Evolutionary conservation across 2,113 vertebrate genomes (phyloP).

Genomic region (Pipa parva): DNA sequence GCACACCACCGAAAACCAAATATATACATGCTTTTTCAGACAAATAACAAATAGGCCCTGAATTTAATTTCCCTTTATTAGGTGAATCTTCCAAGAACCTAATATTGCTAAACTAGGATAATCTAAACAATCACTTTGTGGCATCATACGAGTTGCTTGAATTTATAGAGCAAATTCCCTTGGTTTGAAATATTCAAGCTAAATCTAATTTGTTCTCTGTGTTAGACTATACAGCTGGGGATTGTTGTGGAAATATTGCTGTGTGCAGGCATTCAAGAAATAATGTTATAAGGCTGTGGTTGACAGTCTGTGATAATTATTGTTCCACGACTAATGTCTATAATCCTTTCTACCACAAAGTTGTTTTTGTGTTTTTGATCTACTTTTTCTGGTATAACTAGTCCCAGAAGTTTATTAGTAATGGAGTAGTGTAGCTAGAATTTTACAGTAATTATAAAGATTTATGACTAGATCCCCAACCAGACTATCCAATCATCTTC

Average conservation of each 20-base stretch:
- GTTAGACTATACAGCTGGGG: conserved; percentile 5
- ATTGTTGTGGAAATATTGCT: conserved; percentile 3
- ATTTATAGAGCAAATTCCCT: conserved; percentile 18
- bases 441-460: too few species aligned
- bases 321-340: conserved; percentile 2
- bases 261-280: conserved; percentile 2
- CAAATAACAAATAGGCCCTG: neutral
- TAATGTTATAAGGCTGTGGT: conserved; percentile 10
- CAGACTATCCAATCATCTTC: neutral
- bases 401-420: too few species aligned
- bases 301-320: conserved; percentile 27
- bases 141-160: neutral
- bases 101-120: conserved; percentile 17
- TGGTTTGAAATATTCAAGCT: conserved; percentile 10
- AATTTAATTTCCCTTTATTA: conserved; percentile 24
- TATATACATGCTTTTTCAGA: neutral
- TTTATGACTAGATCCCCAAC: too few species aligned
- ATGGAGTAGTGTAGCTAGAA: too few species aligned
- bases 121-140: conserved; percentile 26
- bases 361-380: neutral
- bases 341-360: neutral
- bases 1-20: neutral
- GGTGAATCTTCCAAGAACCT: neutral
- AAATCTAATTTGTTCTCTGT: conserved; percentile 21
- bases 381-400: neutral